These are phyloP conservation scores for Semaprochilodus insignis DNA, from an alignment of 2,797 vertebrate genomes.

Conservation along the genomic window DNA sequence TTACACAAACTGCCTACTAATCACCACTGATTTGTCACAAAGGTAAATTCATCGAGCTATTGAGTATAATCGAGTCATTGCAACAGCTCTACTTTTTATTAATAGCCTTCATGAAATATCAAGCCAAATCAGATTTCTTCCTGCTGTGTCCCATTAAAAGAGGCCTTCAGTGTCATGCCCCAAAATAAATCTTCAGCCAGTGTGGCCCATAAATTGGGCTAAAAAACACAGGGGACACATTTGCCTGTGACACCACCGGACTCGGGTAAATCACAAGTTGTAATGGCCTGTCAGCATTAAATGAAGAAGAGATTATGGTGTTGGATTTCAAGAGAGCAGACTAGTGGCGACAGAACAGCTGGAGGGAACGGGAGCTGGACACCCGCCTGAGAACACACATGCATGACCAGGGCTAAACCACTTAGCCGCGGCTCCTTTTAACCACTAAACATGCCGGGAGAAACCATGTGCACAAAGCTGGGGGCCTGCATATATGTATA, in stretches of 20 bases:
- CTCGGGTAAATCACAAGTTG: conserved; percentile 65
- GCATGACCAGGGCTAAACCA: conserved; percentile 30
- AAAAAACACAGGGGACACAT: conserved; percentile 55
- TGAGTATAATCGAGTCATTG: neutral
- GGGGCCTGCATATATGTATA: conserved; percentile 7
- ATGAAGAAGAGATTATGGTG: conserved; percentile 55
- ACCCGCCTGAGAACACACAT: conserved; percentile 46
- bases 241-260: conserved; percentile 50
- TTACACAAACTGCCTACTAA: neutral
- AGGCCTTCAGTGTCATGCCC: conserved; percentile 39
- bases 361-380: conserved; percentile 52
- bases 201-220: conserved; percentile 49
- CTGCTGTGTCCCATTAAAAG: conserved; percentile 37
- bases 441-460: conserved; percentile 18
- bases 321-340: conserved; percentile 63
- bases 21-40: too few relatives aligned
- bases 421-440: conserved; percentile 29
- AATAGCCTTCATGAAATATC: conserved; percentile 39
- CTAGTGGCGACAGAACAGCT: conserved; percentile 59
- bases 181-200: conserved; percentile 58
- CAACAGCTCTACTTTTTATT: conserved; percentile 1
- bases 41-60: neutral
- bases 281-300: conserved; percentile 64
- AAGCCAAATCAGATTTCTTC: conserved; percentile 12
- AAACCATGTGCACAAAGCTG: conserved; percentile 11